These are phyloP conservation scores for Ficedula albicollis DNA, from an alignment of 2,797 vertebrate genomes.

Conservation along the genomic window DNA sequence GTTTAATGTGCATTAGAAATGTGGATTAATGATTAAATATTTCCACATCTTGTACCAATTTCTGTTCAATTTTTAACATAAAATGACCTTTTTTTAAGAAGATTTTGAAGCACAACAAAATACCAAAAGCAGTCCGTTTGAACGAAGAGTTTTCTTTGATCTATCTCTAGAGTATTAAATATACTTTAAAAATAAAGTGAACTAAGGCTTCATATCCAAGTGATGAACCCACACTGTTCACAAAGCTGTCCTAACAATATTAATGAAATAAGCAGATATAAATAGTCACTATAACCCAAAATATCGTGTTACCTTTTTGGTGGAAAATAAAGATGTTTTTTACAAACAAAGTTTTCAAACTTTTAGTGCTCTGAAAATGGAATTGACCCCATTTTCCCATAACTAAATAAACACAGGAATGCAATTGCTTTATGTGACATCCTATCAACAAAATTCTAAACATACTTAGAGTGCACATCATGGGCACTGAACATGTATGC, in stretches of 20 bases:
- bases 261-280: conserved; percentile 22
- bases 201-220: not conserved
- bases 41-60: not conserved
- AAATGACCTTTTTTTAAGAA: not conserved
- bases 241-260: not conserved
- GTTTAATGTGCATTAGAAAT: not conserved
- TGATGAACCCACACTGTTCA: not conserved
- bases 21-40: not conserved
- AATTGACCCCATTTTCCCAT: not conserved
- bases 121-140: not conserved
- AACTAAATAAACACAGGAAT: not conserved
- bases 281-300: not conserved
- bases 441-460: not conserved
- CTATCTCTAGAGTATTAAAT: conserved; percentile 17
- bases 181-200: conserved; percentile 9
- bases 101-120: not conserved
- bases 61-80: not conserved
- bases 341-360: not conserved
- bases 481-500: not conserved
- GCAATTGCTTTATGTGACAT: not conserved
- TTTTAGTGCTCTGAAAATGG: not conserved
- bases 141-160: conserved; percentile 13
- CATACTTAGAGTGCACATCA: not conserved
- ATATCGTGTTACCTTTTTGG: not conserved
- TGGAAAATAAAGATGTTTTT: not conserved